Base-by-base conservation (phyloP, 2,797 vertebrate genomes). In the Myiotriccus ornatus region DNA sequence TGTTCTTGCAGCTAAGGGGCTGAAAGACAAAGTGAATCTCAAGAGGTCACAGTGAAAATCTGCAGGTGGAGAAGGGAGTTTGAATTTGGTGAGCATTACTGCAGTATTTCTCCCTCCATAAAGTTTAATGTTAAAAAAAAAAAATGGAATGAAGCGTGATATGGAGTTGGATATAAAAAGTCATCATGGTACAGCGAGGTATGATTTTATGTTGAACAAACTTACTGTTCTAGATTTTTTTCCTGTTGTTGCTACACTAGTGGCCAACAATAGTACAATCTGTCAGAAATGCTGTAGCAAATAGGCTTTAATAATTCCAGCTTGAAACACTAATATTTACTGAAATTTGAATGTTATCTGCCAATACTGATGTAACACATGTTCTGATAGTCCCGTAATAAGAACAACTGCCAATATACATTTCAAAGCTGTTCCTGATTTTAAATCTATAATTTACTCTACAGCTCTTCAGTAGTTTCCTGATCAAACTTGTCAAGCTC, bases 401-500 rank as follows among this genome's bases (percentile, higher is more conserved):
- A 6, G 27, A 92, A 43, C 16, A 78, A n/a, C 43, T 87, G 74
- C 76, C 91, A 93, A 70, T 68, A 57, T 20, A 75, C 4, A 64
- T 76, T 93, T 90, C 82, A 93, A 91, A 95, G 70, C 37, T 79
- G 16, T 77, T 88, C 59, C 67, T 70, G 39, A 14, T 90, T 96
- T 90, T 84, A 88, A 79, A 84, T 90, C 74, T 84, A 24, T 84
- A 84, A 87, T 95, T 95, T 90, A 90, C 35, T 86, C 35, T 70
- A 30, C 0, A 10, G 52, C 34, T 95, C 14, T 94, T 75, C 50
- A 73, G 46, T 39, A 65, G 39, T 62, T 94, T 86, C 56, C 77
- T 88, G 74, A 88, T 94, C 69, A 88, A 86, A 88, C 32, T 67
- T 93, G 37, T 53, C 67, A 74, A 34, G 44, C 56, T 87, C 17